These are phyloP conservation scores for Pachymerium ferrugineum DNA, from an alignment of 2,888 invertebrate genomes.

Conservation along the genomic window DNA sequence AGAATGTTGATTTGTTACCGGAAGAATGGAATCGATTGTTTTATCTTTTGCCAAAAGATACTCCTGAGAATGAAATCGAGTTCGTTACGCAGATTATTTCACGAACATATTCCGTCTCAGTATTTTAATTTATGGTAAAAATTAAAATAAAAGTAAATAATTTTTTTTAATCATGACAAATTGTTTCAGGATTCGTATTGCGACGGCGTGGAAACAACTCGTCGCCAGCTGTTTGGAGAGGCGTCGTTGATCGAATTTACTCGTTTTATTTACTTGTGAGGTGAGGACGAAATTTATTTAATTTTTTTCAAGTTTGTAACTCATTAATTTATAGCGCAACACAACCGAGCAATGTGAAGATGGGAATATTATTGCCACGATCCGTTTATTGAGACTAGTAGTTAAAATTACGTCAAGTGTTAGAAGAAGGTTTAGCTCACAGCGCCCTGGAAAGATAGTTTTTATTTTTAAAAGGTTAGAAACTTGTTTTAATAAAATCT, in stretches of 20 bases:
- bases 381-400: slow-evolving; percentile 78
- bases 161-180: not conserved
- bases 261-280: slow-evolving; percentile 80
- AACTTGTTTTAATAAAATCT: not conserved
- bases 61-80: slow-evolving; percentile 35
- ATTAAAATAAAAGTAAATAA: no score
- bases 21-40: slow-evolving; percentile 46
- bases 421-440: slow-evolving; percentile 86
- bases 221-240: slow-evolving; percentile 68
- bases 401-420: slow-evolving; percentile 83
- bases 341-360: slow-evolving; percentile 58
- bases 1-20: slow-evolving; percentile 45
- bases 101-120: slow-evolving; percentile 27
- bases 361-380: slow-evolving; percentile 68
- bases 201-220: slow-evolving; percentile 47
- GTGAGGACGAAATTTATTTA: no score
- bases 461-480: not conserved
- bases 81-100: slow-evolving; percentile 30
- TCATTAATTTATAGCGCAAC: not conserved
- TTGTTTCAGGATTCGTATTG: slow-evolving; percentile 45
- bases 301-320: not conserved
- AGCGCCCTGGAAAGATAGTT: slow-evolving; percentile 85
- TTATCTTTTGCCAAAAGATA: slow-evolving; percentile 45
- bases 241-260: slow-evolving; percentile 77
- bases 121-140: not conserved